Base-by-base conservation (phyloP, 35 echinoderm and acorn worm genomes). In the Holothuria glaberrima region DNA sequence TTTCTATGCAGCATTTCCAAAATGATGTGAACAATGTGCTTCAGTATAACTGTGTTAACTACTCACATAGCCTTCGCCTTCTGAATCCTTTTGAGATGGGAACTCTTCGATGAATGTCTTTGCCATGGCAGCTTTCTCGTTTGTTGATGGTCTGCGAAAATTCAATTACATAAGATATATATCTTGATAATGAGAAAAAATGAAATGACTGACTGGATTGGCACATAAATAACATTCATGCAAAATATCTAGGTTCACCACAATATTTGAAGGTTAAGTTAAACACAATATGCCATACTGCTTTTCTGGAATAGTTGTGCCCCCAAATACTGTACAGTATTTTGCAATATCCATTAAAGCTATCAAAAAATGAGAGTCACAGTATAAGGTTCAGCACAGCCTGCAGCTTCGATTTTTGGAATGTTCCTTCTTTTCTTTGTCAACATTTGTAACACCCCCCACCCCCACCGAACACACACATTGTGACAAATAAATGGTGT, bases 1-100 rank as follows among this genome's bases (percentile, higher is more conserved):
- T 68, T 20, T 24, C 14, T 24, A 20, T 20, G 30, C 65, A 68
- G 30, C 58, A 59, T 59, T 59, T 59, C 58, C 58, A 59, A 59
- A 59, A 59, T 13, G 58, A 13, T 59, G 58, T 64, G 60, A 27
- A 4, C 12, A 12, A 64, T 64, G 60, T 5, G 26, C 26, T 64
- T 1, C 60, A 64, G 60, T 64, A 64, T 22, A 2, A 20, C 12
- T 14, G 3, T 27, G 19, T 27, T 20, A 64, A 71, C 14, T 71
- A 71, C 68, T 71, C 28, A 71, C 68, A 30, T 71, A 71, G 17
- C 68, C 68, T 71, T 71, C 68, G 33, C 68, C 68, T 30, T 71
- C 68, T 30, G 68, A 71, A 71, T 71, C 68, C 68, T 30, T 71
- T 14, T 71, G 28, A 30, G 5, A 71, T 7, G 68, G 68, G 28